Percentiles rank a stretch among this genome's conserved stretches.
These are phyloP conservation scores for Carassius carassius DNA, from an alignment of 2,113 vertebrate species.

Conservation along the genomic window DNA sequence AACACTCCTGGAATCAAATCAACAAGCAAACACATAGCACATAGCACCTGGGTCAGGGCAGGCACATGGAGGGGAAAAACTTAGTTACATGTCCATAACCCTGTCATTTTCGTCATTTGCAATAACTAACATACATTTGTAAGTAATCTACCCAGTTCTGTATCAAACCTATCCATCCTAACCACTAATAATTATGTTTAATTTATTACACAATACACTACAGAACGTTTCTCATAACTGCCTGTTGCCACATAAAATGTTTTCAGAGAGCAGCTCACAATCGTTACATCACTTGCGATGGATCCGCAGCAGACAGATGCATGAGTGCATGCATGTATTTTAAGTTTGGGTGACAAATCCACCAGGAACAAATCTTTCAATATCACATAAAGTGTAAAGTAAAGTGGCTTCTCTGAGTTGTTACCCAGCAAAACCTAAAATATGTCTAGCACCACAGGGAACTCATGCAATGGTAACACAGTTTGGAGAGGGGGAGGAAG, in stretches of 20 bases:
- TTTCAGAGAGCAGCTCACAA: neutral
- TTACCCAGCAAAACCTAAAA: neutral
- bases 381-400: neutral
- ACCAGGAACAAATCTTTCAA: neutral
- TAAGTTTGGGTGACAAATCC: neutral
- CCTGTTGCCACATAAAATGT: neutral
- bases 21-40: too few species aligned
- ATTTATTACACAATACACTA: neutral
- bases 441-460: neutral
- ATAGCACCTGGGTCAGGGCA: too few species aligned
- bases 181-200: neutral
- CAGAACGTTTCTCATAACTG: neutral
- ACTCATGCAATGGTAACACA: neutral
- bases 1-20: too few species aligned
- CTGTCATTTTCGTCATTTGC: too few species aligned
- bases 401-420: neutral
- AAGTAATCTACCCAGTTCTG: neutral
- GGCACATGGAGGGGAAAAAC: too few species aligned
- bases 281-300: neutral
- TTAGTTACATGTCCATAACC: too few species aligned
- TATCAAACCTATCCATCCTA: neutral
- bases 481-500: neutral
- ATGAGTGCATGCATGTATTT: neutral
- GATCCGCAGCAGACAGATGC: neutral
- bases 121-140: neutral